Conservation (phyloP, 1,140 invertebrate genomes). For the Caenorhabditis remanei region DNA sequence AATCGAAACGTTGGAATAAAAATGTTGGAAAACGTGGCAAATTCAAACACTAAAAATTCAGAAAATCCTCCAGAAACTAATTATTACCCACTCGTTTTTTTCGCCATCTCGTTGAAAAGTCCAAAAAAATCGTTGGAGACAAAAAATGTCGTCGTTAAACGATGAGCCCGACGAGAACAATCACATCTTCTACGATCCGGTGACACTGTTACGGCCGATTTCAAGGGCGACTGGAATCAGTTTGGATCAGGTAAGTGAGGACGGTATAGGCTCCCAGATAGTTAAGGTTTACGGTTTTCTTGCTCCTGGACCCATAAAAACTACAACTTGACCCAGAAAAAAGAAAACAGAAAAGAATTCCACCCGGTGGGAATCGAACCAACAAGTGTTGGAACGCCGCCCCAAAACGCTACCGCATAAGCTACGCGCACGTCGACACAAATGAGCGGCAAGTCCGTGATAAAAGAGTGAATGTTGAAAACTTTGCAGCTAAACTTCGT, state of each 20-base stretch:
- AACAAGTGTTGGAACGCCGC: no score
- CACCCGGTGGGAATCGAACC: no score
- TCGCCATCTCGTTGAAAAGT: neutral
- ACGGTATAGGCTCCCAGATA: no score
- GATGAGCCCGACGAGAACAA: constrained; percentile 42
- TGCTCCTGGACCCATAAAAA: no score
- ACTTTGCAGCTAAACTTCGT: constrained; percentile 33
- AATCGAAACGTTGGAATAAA: no score
- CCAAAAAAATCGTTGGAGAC: neutral
- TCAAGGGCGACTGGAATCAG: neutral
- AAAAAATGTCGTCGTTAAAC: constrained; percentile 33
- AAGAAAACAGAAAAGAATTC: no score
- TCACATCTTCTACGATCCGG: constrained; percentile 49
- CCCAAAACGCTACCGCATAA: no score
- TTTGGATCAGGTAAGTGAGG: constrained; percentile 5
- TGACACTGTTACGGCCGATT: constrained; percentile 10
- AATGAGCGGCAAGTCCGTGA: no score
- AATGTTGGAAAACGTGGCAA: neutral
- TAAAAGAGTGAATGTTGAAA: neutral
- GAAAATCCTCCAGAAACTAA: neutral
- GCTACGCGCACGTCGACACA: no score
- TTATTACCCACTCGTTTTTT: neutral
- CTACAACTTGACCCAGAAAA: no score
- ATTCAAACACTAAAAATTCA: neutral
- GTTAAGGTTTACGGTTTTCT: no score